phyloP scores from a whole-genome alignment of 2,888 invertebrate genomes.

The Ceraclea dissimilis region DNA sequence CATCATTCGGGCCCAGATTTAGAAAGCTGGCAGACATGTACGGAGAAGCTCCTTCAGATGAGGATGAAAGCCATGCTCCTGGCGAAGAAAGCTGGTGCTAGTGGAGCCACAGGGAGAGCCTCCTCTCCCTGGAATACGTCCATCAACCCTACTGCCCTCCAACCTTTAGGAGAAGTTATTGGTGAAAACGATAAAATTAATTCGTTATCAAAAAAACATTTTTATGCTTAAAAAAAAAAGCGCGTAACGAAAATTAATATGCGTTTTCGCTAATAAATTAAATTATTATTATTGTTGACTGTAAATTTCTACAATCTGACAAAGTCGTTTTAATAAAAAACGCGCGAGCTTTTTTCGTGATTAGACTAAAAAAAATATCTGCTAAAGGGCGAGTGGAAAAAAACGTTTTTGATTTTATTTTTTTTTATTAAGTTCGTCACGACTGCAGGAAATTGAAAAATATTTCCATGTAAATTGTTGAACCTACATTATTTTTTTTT shows the following conservation, averaged over 20 bases:
- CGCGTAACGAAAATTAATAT: too few species aligned
- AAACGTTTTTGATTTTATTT: background rate
- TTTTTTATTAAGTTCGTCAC: background rate
- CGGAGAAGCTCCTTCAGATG: constrained; percentile 80
- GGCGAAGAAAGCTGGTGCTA: constrained; percentile 82
- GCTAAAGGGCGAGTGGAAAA: constrained; percentile 3
- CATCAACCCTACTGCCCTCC: constrained; percentile 7
- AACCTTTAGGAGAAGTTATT: constrained; percentile 3
- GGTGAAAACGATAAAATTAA: background rate
- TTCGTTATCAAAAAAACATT: too few species aligned
- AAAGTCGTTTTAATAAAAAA: background rate
- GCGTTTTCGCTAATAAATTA: too few species aligned
- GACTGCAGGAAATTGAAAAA: constrained; percentile 4
- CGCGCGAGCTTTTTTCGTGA: constrained; percentile 16
- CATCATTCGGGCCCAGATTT: constrained; percentile 94
- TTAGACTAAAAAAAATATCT: constrained; percentile 2
- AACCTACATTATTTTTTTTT: constrained; percentile 13
- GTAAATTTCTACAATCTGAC: background rate
- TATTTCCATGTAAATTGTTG: too few species aligned
- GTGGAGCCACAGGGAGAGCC: constrained; percentile 32
- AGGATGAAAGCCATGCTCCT: constrained; percentile 69
- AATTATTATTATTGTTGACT: too few species aligned
- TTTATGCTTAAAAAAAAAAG: too few species aligned
- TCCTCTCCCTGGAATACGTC: constrained; percentile 4
- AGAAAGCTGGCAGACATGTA: constrained; percentile 91